A percentile compares a stretch with the other conserved stretches of the same genome.
Evolutionary conservation across 1,140 invertebrate genomes (phyloP).

Genomic region (Propsilocerus akamusi): DNA sequence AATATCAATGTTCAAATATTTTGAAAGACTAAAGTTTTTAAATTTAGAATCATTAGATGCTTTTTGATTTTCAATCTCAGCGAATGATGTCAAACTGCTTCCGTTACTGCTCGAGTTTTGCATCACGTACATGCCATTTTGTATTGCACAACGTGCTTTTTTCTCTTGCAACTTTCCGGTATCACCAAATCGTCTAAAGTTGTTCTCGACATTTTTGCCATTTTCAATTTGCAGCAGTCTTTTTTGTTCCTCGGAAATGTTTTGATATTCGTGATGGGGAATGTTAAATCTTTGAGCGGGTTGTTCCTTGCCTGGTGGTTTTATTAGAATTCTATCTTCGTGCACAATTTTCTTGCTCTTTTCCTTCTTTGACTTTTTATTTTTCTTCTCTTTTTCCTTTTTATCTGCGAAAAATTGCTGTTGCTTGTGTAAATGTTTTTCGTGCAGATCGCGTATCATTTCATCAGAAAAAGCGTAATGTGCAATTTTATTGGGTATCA

Average conservation of each 20-base stretch:
- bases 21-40: neutral
- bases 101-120: too few species aligned
- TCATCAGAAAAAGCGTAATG: too few species aligned
- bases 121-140: too few species aligned
- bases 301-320: neutral
- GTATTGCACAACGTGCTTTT: too few species aligned
- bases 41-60: neutral
- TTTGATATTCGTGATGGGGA: slow-evolving; percentile 6
- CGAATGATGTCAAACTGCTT: too few species aligned
- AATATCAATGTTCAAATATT: neutral
- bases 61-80: slow-evolving; percentile 2
- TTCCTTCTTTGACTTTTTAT: slow-evolving; percentile 1
- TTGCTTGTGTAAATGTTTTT: neutral
- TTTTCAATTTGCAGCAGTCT: neutral
- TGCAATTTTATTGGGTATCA: too few species aligned
- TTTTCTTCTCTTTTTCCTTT: neutral
- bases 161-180: neutral
- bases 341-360: neutral
- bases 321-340: neutral
- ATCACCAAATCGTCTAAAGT: neutral
- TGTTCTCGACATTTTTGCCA: neutral
- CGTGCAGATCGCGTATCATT: neutral
- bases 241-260: neutral
- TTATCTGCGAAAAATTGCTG: too few species aligned
- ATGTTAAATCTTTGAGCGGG: slow-evolving; percentile 2